phyloP scores from a whole-genome alignment of 2,113 vertebrate genomes.

The Genyomyrus donnyi region DNA sequence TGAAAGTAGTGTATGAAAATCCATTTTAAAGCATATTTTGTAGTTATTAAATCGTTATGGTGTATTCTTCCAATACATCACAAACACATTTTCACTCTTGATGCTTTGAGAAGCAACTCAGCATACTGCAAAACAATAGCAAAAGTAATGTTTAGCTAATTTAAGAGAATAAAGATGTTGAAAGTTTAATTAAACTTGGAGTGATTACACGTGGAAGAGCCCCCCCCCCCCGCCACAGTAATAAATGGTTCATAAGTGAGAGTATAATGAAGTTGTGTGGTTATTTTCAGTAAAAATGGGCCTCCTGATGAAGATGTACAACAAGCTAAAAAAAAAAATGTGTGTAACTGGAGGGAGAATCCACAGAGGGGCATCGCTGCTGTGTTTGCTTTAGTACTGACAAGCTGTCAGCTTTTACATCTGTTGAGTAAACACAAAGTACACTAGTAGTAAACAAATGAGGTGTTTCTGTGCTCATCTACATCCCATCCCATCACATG shows the following conservation, averaged over 20 bases:
- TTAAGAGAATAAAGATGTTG: slow-evolving; percentile 20
- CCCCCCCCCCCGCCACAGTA: slow-evolving; percentile 16
- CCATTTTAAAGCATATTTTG: neutral
- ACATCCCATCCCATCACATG: neutral
- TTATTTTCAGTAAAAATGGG: slow-evolving; percentile 27
- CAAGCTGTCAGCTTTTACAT: neutral
- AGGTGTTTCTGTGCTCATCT: neutral
- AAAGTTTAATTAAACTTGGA: slow-evolving; percentile 32
- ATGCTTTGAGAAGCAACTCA: neutral
- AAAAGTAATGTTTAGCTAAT: slow-evolving; percentile 30
- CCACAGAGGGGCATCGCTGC: neutral
- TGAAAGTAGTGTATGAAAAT: neutral
- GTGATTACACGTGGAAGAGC: slow-evolving; percentile 32
- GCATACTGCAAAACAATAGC: neutral
- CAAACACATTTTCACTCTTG: neutral
- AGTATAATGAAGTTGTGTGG: slow-evolving; percentile 32
- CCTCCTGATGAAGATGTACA: slow-evolving; percentile 34
- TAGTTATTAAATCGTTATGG: neutral
- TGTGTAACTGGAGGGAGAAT: neutral
- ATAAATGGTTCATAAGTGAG: slow-evolving; percentile 25
- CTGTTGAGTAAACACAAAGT: neutral
- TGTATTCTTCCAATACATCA: neutral
- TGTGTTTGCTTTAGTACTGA: neutral
- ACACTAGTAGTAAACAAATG: neutral
- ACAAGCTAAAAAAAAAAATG: slow-evolving; percentile 29